Base-by-base conservation (phyloP, 2,888 invertebrate species). In the Pollenia griseotomentosa region DNA sequence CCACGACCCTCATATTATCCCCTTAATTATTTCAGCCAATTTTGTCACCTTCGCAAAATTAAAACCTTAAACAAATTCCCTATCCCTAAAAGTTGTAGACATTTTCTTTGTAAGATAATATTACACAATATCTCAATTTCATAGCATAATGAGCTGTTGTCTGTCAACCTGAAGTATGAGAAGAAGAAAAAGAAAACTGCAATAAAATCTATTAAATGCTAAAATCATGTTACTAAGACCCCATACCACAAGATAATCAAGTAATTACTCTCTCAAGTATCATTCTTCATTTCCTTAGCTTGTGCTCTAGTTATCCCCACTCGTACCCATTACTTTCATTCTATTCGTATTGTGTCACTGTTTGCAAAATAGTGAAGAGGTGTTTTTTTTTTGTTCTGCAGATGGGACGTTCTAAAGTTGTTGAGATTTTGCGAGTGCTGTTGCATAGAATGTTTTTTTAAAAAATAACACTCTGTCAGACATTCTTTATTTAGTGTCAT, bases 211-310 rank as follows among this genome's bases (percentile, higher is more conserved):
- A 57, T 75, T 81, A 81, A 74, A 65, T 65, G 42, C 61, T 70
- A 48, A 85, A 79, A 79, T 79, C 68, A 55, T 74, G 79, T 70
- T 61, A 80, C 55, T 63, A 63, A 70, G 19, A 48, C 71, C 14
- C 48, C 40, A 46, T 48, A 11, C 77, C 75, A 71, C 61, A 73
- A 57, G 55, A 83, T 57, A 83, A 74, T 74, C 68, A 63, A 74
- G 74, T 86, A 79, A 86, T 83, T 86, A 79, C 42, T 61, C 46
- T 86, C 86, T 65, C 19, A 85, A 81, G 75, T 70, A 63, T 61
- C 61, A 81, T 65, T 71, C 19, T 78, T 48, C 51, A 59, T 61
- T 59, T 48, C 44, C 63, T 73, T 65, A 19, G 73, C 71, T 33
- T 81, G 23, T 63, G 71, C 63, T 63, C 55, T 57, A 78, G 57